Evolutionary conservation across 2,113 vertebrate genomes (phyloP).

Genomic region (Nematolebias whitei): DNA sequence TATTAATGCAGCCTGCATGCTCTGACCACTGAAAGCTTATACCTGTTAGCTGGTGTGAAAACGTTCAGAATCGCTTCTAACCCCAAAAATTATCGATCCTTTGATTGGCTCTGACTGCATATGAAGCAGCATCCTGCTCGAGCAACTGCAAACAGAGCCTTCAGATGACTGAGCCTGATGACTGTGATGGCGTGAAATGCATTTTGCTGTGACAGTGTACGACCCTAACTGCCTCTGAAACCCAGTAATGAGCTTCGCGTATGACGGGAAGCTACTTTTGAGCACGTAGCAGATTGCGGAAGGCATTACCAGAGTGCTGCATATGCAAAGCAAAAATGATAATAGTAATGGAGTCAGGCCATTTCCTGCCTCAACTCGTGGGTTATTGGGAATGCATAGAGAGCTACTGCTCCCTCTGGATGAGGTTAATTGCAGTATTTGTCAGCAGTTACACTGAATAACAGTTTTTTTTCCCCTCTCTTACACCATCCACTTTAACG

Average conservation of each 20-base stretch:
- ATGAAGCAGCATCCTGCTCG: slow-evolving; percentile 43
- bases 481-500: slow-evolving; percentile 49
- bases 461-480: slow-evolving; percentile 48
- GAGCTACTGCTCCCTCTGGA: slow-evolving; percentile 46
- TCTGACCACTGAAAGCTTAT: slow-evolving; percentile 43
- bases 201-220: slow-evolving; percentile 32
- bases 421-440: slow-evolving; percentile 63
- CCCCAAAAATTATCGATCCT: slow-evolving; percentile 42
- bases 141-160: slow-evolving; percentile 15
- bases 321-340: slow-evolving; percentile 51
- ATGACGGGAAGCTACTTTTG: slow-evolving; percentile 27
- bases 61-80: slow-evolving; percentile 43
- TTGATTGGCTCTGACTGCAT: slow-evolving; percentile 57
- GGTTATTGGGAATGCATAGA: slow-evolving; percentile 33
- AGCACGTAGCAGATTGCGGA: slow-evolving; percentile 40
- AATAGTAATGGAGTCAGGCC: slow-evolving; percentile 47
- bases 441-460: slow-evolving; percentile 60
- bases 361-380: slow-evolving; percentile 46
- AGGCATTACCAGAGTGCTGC: slow-evolving; percentile 32
- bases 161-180: slow-evolving; percentile 24
- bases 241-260: slow-evolving; percentile 41
- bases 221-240: slow-evolving; percentile 31
- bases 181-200: slow-evolving; percentile 36
- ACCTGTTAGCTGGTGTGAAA: slow-evolving; percentile 53
- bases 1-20: slow-evolving; percentile 42